These are phyloP conservation scores for Palaemon carinicauda DNA, from an alignment of 1,140 invertebrate genomes.

Conservation along the genomic window DNA sequence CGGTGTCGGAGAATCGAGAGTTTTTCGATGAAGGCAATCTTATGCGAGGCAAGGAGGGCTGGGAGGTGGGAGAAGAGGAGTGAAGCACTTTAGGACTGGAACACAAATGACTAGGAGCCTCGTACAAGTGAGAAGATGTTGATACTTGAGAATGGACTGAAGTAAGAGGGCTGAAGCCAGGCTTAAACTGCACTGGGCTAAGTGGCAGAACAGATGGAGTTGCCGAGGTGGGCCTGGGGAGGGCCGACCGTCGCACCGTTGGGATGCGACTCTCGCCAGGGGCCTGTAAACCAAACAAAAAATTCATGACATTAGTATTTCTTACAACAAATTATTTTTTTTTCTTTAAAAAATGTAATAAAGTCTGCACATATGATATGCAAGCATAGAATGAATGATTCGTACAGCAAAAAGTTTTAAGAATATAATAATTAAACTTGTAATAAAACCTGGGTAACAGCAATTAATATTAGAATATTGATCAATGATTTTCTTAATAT, in stretches of 20 bases:
- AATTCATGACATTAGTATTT: neutral
- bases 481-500: no score
- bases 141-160: no score
- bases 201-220: slow-evolving; percentile 8
- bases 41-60: neutral
- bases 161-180: neutral
- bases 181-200: neutral
- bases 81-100: no score
- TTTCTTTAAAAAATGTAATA: neutral
- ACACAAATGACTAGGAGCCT: no score
- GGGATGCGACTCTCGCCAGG: slow-evolving; percentile 48
- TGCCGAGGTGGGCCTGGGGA: slow-evolving; percentile 35
- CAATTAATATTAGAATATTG: no score
- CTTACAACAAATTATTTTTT: neutral
- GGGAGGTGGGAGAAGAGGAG: neutral
- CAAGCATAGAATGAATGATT: no score
- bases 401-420: no score
- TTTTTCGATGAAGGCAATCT: neutral
- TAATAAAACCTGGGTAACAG: no score
- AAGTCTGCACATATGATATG: no score
- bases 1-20: slow-evolving; percentile 8
- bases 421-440: no score
- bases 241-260: slow-evolving; percentile 38
- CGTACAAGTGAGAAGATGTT: no score
- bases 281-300: slow-evolving; percentile 24